Evolutionary conservation across 2,113 vertebrate species (phyloP), one percentile per base, ranked within the genome.

Genomic region (Felis chaus): DNA sequence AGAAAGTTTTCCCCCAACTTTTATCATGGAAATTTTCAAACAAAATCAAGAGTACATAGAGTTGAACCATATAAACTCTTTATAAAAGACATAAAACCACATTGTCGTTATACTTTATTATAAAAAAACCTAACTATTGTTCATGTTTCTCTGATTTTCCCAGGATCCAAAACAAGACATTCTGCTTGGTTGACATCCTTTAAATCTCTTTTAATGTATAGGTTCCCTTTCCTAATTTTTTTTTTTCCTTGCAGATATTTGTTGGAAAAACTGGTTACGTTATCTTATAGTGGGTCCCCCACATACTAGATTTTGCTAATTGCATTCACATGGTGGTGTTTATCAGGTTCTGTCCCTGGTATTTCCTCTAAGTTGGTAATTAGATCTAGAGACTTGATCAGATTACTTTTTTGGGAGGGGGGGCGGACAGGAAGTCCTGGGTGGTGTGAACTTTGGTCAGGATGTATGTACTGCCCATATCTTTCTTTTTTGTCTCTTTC

Each of bases 161-260:
- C 29, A 89, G 19, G 5, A 89, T 91, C 45, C 31, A 55, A 94
- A 96, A 90, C 13, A 55, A 87, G 74, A 55, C 16, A 39, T 61
- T 93, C 6, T 1, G 45, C 79, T 96, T 95, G 23, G 31, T 93
- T 93, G 36, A 68, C 90, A n/a, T 48, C 21, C 63, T 63, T 78
- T 33, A 86, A 84, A 39, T 71, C 6, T 84, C 33, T 94, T 87
- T 91, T 80, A 65, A 69, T 94, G 86, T 94, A 82, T 66, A 19
- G 25, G 29, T 53, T 80, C 27, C 45, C 25, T 61, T 55, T 89
- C 63, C 11, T 81, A 27, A 31, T 74, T 92, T 85, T 71, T 92
- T 85, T 71, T 71, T 97, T 82, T 48, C 4, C 36, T 89, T 89
- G 13, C 7, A 83, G 57, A 0, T 83, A 10, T 65, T 94, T 85